Conservation (phyloP, 2,888 invertebrate genomes). For the Biston stratarius region DNA sequence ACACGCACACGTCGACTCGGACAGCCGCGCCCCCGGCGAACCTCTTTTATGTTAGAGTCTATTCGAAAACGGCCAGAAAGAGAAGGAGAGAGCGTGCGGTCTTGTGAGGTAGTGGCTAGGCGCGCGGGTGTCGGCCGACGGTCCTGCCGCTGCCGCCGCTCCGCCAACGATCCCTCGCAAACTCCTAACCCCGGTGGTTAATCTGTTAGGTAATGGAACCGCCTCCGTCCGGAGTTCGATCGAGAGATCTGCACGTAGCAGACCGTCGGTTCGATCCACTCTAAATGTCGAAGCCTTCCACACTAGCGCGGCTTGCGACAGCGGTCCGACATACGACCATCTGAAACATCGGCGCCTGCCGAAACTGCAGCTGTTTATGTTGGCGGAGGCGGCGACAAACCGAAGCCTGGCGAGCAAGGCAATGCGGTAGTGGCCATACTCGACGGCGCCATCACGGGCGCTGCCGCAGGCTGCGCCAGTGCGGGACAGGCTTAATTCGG, state of each 20-base stretch:
- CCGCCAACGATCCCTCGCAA: slow-evolving; percentile 46
- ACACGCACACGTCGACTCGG: slow-evolving; percentile 85
- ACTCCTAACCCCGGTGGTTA: slow-evolving; percentile 1
- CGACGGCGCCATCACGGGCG: too few relatives aligned
- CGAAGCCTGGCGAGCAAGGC: too few relatives aligned
- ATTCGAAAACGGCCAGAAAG: slow-evolving; percentile 43
- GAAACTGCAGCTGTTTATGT: too few relatives aligned
- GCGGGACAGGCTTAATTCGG: too few relatives aligned
- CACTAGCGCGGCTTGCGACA: too few relatives aligned
- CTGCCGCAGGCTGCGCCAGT: too few relatives aligned
- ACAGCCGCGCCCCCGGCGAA: slow-evolving; percentile 86
- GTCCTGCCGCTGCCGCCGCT: slow-evolving; percentile 56
- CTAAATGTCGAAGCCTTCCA: not conserved
- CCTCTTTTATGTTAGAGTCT: slow-evolving; percentile 53
- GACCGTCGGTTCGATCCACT: not conserved
- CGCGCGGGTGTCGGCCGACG: slow-evolving; percentile 82
- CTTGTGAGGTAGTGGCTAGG: slow-evolving; percentile 73
- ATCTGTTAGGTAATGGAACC: slow-evolving; percentile 47
- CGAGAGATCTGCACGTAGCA: not conserved
- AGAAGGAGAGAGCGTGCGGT: slow-evolving; percentile 68
- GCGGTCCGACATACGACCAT: too few relatives aligned
- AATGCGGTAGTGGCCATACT: too few relatives aligned
- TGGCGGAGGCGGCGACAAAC: too few relatives aligned
- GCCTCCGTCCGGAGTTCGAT: slow-evolving; percentile 16
- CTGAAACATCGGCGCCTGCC: too few relatives aligned